Base-by-base conservation (phyloP, 2,888 invertebrate genomes). In the Phaonia tiefii region DNA sequence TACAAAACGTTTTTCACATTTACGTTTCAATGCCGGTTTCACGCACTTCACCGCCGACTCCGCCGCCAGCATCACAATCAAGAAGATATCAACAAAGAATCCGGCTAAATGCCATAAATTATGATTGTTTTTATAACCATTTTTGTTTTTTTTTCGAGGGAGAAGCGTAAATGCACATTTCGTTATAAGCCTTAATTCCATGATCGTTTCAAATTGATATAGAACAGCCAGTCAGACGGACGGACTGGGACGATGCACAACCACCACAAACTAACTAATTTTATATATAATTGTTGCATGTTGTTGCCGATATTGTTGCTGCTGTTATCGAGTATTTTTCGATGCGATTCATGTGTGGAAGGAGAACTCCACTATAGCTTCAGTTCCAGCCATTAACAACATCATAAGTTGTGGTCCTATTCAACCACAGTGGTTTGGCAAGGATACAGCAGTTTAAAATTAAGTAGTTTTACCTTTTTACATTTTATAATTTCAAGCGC, bases 181-280 rank as follows among this genome's bases (percentile, higher is more conserved):
- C 25, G 46, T 56, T 69, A 31, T 71, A 17, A 75, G 72, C 66
- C 49, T 54, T 76, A 72, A 72, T 65, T 46, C 39, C 77, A 72
- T 44, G 37, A 80, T 76, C 79, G 75, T 74, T 82, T 81, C 37
- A 81, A 83, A 77, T 75, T 58, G 60, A 69, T 77, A 49, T 31
- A 58, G 69, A 49, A 49, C 39, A 26, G 25, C 58, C 54, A 26
- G 49, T 15, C 2, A 25, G 31, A 31, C 3, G 4, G 31, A 31
- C 4, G 8, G 31, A 31, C 4, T 5, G 31, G 8, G 31, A 31
- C 31, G 31, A 31, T 31, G 31, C 31, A 31, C 3, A 3, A 31
- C 3, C 31, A 8, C 31, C 8, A 8, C 31, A 42, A n/a, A 0
- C 42, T 22, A 58, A 63, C 63, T 42, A 63, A 63, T 63, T 42